These are phyloP conservation scores for Bombus affinis DNA, from an alignment of 1,140 invertebrate genomes.

Conservation along the genomic window DNA sequence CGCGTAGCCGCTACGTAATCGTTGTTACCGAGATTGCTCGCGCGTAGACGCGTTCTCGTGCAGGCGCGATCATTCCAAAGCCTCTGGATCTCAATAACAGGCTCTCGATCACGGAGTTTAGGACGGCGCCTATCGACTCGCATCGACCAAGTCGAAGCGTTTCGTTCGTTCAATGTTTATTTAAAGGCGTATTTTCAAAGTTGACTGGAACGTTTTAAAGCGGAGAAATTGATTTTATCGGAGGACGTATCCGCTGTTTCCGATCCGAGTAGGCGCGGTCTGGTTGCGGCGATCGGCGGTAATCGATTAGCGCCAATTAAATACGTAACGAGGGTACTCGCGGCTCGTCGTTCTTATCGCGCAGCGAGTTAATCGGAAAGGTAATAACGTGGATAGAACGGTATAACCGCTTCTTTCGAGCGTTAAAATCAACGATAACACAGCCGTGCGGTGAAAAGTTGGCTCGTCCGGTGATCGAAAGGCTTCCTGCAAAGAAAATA, in stretches of 20 bases:
- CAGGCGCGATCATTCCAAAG: too few relatives aligned
- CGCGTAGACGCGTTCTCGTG: too few relatives aligned
- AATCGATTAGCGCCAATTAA: conserved; percentile 1
- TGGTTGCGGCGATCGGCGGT: too few relatives aligned
- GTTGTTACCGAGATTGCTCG: too few relatives aligned
- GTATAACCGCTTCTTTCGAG: conserved; percentile 19
- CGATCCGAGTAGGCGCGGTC: too few relatives aligned
- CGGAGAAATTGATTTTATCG: background rate
- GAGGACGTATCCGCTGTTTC: background rate
- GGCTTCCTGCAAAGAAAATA: conserved; percentile 45
- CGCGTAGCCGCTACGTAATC: accelerated
- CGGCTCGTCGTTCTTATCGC: background rate
- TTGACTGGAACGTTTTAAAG: too few relatives aligned
- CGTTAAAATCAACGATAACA: background rate
- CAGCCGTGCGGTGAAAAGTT: conserved; percentile 2
- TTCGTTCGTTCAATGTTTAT: accelerated
- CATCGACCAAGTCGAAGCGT: accelerated
- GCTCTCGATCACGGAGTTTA: accelerated
- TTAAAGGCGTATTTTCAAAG: too few relatives aligned
- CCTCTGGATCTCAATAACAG: too few relatives aligned
- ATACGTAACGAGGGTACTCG: too few relatives aligned
- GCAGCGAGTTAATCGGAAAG: background rate
- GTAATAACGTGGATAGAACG: conserved; percentile 22
- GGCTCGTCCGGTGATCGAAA: conserved; percentile 39
- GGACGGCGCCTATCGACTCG: too few relatives aligned